Percentiles rank a stretch among this genome's conserved stretches.
phyloP scores from a whole-genome alignment of 2,888 invertebrate genomes.

The Conomelus anceps region DNA sequence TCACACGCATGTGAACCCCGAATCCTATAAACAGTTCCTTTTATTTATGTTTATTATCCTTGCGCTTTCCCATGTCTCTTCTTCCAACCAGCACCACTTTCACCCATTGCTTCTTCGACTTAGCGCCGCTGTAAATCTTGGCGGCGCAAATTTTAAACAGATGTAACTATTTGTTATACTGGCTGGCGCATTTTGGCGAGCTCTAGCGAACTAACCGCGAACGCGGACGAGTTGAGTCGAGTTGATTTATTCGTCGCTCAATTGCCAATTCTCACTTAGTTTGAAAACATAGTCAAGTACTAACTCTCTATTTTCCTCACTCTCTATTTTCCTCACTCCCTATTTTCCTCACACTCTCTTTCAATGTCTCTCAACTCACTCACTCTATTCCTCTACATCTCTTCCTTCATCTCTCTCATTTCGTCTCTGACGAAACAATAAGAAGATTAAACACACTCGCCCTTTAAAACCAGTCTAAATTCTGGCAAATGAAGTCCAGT shows the following conservation, averaged over 20 bases:
- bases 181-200: background rate
- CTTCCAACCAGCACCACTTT: background rate
- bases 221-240: too few species aligned
- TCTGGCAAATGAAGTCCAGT: background rate
- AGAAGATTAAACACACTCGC: background rate
- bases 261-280: background rate
- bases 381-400: too few species aligned
- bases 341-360: too few species aligned
- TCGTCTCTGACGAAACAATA: background rate
- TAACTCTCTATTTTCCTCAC: too few species aligned
- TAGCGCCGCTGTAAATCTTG: slow-evolving; percentile 2
- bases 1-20: background rate
- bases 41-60: slow-evolving; percentile 14
- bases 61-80: background rate
- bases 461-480: too few species aligned
- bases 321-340: too few species aligned
- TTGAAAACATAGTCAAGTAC: background rate
- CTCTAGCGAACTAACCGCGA: background rate
- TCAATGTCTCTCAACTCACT: too few species aligned
- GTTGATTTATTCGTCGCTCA: background rate
- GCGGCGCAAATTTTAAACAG: slow-evolving; percentile 1
- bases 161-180: background rate
- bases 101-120: background rate
- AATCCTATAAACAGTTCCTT: slow-evolving; percentile 12
- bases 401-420: too few species aligned